Base-by-base conservation (phyloP, 2,888 invertebrate genomes). In the Perizoma flavofasciatum region DNA sequence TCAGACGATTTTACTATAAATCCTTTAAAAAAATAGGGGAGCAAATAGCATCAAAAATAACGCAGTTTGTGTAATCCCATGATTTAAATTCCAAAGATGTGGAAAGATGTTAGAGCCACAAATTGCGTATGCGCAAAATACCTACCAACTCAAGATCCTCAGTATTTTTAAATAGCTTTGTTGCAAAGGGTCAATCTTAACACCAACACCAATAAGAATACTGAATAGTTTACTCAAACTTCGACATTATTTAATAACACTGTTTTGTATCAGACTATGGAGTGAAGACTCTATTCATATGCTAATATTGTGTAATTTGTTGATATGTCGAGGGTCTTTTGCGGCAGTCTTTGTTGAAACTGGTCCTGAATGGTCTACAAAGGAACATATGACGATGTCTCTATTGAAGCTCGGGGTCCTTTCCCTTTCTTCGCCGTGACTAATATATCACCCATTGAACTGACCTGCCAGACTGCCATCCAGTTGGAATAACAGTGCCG, bases 251-350 rank as follows among this genome's bases (percentile, higher is more conserved):
- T 85, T 83, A 83, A 85, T 79, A 81, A 78, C 77, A 82, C 78
- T 86, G 84, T 86, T 84, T 88, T 83, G 81, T 81, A 76, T 74
- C 61, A 62, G 66, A 70, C 77, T 75, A 78, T 80, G 79, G 74
- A 83, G 79, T 71, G 78, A 73, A 74, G 77, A 74, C 72, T 59
- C 66, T 66, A 85, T 92, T 91, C 76, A 88, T 81, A 92, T 92
- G 90, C 79, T 80, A 91, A 92, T 92, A 64, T 75, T 86, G 86
- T 91, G 85, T 91, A 91, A 91, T 92, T 92, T 92, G 89, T 90
- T 90, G 88, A 89, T 90, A 83, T 73, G 83, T 84, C 83, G 88
- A 91, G 92, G 92, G 91, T 89, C 82, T 82, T 88, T 89, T 90
- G 90, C 83, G 88, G 88, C 88, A 79, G 82, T 80, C 85, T 84